Conservation (phyloP, 2,888 invertebrate genomes). For the Latrodectus elegans region DNA sequence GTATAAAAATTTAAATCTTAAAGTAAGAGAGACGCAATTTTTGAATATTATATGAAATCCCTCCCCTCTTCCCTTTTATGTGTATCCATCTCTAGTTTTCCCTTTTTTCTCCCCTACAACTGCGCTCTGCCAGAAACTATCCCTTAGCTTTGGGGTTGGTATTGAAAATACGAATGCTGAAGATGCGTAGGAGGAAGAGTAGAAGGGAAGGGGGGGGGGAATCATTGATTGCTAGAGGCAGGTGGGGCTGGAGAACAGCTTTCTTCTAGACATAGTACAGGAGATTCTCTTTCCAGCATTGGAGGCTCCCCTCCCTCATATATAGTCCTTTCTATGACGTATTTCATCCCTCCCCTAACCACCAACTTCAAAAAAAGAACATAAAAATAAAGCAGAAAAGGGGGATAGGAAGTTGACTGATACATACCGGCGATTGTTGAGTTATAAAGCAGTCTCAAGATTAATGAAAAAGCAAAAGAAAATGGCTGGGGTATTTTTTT, state of each 20-base stretch:
- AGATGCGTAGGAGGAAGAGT: conserved; percentile 19
- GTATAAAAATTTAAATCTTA: conserved; percentile 58
- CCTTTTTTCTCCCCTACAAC: conserved; percentile 5
- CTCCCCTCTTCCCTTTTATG: neutral
- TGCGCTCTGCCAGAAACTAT: conserved; percentile 30
- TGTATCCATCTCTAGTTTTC: conserved; percentile 28
- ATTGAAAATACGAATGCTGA: conserved; percentile 30
- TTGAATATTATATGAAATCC: conserved; percentile 48
- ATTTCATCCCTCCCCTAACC: conserved; percentile 2
- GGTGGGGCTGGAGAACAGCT: conserved; percentile 30
- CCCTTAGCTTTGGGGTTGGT: conserved; percentile 39
- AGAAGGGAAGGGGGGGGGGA: conserved; percentile 8
- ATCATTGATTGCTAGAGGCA: conserved; percentile 66
- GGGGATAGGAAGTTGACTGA: conserved; percentile 43
- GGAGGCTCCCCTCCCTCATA: neutral
- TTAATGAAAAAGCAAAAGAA: conserved; percentile 68
- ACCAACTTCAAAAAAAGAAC: conserved; percentile 11
- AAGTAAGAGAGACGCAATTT: conserved; percentile 65
- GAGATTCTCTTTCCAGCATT: neutral
- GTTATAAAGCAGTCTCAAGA: conserved; percentile 67
- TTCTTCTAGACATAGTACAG: conserved; percentile 40
- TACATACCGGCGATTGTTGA: conserved; percentile 67
- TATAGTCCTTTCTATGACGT: neutral
- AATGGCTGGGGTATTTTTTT: conserved; percentile 36
- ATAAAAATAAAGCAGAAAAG: neutral